A percentile compares a stretch with the other conserved stretches of the same genome.
Evolutionary conservation across 2,888 invertebrate species (phyloP).

Genomic region (Scaptomyza flava): DNA sequence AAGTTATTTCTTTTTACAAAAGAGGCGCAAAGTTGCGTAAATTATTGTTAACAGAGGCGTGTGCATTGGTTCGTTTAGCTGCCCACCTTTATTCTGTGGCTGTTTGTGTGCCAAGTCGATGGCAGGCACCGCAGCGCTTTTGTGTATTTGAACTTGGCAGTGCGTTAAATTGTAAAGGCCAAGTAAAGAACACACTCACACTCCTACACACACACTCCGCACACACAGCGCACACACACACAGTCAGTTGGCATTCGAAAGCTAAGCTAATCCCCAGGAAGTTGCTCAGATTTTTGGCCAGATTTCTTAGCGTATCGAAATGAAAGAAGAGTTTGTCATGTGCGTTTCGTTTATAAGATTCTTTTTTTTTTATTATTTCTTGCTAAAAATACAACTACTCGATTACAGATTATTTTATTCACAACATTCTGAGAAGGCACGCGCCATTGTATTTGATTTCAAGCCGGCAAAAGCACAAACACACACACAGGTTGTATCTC

Average conservation of each 20-base stretch:
- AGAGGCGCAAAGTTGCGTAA: conserved; percentile 78
- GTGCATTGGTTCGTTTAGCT: conserved; percentile 54
- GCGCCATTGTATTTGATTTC: conserved; percentile 45
- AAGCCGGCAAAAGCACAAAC: not conserved
- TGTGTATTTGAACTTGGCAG: conserved; percentile 79
- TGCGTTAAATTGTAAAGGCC: conserved; percentile 77
- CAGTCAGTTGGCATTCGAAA: conserved; percentile 45
- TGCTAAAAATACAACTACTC: conserved; percentile 59
- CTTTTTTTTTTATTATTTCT: conserved; percentile 58
- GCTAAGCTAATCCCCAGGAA: conserved; percentile 72
- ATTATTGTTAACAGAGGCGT: conserved; percentile 77
- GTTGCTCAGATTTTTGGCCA: conserved; percentile 70
- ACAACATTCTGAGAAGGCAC: conserved; percentile 75
- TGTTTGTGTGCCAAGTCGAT: conserved; percentile 42
- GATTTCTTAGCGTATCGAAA: conserved; percentile 53
- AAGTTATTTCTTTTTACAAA: conserved; percentile 77
- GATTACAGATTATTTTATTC: conserved; percentile 69
- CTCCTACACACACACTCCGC: conserved; percentile 22
- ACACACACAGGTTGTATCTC: conserved; percentile 5
- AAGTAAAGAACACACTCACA: conserved; percentile 50
- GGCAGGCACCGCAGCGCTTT: conserved; percentile 47
- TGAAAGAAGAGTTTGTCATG: conserved; percentile 11
- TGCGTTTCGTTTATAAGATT: conserved; percentile 16
- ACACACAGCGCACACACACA: conserved; percentile 21
- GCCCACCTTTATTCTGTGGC: conserved; percentile 33